These are phyloP conservation scores for Microctonus hyperodae DNA, from an alignment of 2,888 invertebrate species.

Conservation along the genomic window DNA sequence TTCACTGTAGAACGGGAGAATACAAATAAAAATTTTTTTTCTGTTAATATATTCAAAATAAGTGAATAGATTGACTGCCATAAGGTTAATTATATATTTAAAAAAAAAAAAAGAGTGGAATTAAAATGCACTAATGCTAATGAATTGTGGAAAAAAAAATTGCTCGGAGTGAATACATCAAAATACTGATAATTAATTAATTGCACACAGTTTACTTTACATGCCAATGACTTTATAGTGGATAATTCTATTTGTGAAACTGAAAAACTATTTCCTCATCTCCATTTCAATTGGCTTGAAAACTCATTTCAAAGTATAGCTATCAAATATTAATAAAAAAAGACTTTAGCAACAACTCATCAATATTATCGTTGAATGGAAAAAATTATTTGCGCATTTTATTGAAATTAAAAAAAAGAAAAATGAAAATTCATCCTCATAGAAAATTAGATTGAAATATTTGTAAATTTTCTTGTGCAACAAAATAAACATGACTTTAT, in stretches of 20 bases:
- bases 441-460: conserved; percentile 45
- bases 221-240: not conserved
- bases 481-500: conserved; percentile 52
- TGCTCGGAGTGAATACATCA: not conserved
- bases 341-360: not conserved
- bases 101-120: not conserved
- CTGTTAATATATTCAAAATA: not conserved
- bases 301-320: not conserved
- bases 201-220: not conserved
- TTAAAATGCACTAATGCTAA: not conserved
- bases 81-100: not conserved
- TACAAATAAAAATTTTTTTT: not conserved
- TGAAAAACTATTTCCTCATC: not conserved
- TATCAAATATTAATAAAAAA: not conserved
- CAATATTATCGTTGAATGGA: not conserved
- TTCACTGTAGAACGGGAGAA: not conserved
- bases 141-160: not conserved
- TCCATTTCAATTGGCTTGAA: not conserved
- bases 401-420: not conserved
- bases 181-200: conserved; percentile 2
- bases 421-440: conserved; percentile 8
- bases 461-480: conserved; percentile 59
- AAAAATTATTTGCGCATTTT: not conserved
- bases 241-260: not conserved
- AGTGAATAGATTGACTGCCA: not conserved